Percentiles rank a stretch among this genome's conserved stretches.
These are phyloP conservation scores for Latrodectus hesperus DNA, from an alignment of 2,888 invertebrate genomes.

Conservation along the genomic window DNA sequence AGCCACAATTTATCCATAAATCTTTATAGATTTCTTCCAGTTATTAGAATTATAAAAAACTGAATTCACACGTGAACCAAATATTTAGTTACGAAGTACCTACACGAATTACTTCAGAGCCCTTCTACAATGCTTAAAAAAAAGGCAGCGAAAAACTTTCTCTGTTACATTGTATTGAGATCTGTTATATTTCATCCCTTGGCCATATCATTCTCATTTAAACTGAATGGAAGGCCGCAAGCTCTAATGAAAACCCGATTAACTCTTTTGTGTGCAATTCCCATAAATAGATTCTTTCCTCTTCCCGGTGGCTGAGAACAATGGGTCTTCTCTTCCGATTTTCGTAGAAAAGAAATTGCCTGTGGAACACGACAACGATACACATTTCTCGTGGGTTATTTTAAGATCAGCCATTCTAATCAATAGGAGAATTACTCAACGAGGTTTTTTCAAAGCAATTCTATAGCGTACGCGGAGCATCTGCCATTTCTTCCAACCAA, in stretches of 20 bases:
- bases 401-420: not conserved
- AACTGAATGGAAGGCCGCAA: not conserved
- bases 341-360: not conserved
- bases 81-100: no score
- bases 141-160: not conserved
- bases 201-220: not conserved
- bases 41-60: no score
- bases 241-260: not conserved
- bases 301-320: conserved; percentile 46
- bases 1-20: no score
- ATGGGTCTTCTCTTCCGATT: not conserved
- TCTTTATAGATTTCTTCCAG: no score
- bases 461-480: no score
- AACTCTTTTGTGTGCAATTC: conserved; percentile 32
- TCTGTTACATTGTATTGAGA: not conserved
- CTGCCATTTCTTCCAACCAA: no score
- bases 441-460: no score
- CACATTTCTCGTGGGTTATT: conserved; percentile 7
- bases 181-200: not conserved
- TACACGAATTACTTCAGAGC: no score
- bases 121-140: no score
- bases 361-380: not conserved
- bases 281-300: conserved; percentile 53
- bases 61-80: no score
- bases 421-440: no score